Evolutionary conservation across 2,888 invertebrate genomes (phyloP).

Genomic region (Oasisia sp.): DNA sequence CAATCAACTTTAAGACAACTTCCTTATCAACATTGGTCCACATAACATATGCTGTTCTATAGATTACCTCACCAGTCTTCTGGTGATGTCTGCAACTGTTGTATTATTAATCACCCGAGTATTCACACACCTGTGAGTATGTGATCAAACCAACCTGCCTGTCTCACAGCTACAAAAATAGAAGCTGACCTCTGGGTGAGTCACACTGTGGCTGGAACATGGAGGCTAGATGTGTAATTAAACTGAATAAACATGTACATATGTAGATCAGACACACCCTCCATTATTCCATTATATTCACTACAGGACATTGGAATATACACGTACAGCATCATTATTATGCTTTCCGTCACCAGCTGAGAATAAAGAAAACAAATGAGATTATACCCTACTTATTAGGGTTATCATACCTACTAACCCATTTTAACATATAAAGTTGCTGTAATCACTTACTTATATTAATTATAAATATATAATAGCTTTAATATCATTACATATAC

Average conservation of each 20-base stretch:
- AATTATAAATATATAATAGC: neutral
- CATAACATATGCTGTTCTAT: neutral
- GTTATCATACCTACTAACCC: no score
- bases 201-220: neutral
- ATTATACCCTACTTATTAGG: neutral
- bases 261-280: neutral
- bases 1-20: neutral
- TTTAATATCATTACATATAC: neutral
- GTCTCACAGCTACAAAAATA: neutral
- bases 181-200: neutral
- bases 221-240: neutral
- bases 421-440: no score
- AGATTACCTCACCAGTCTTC: neutral
- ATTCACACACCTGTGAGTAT: conserved; percentile 9
- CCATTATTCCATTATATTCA: neutral
- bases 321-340: neutral
- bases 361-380: neutral
- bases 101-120: neutral
- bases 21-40: neutral
- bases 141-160: neutral
- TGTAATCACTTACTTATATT: neutral
- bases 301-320: neutral
- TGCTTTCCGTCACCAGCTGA: neutral
- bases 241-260: neutral
- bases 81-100: neutral